Conservation (phyloP, 2,797 vertebrate genomes). For the Acridotheres tristis region DNA sequence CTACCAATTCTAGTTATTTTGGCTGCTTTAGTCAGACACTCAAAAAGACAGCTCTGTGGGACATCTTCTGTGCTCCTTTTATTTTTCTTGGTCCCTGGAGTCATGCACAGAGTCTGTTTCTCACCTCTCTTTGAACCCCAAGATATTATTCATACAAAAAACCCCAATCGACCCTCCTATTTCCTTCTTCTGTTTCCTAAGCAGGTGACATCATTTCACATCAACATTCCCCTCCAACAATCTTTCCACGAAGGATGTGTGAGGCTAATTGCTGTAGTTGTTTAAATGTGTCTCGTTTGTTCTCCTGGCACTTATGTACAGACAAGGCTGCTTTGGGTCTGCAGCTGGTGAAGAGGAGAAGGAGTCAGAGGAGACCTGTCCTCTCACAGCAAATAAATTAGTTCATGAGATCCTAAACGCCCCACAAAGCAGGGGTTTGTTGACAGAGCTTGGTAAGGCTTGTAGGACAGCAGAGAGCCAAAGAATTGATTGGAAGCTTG, state of each 20-base stretch:
- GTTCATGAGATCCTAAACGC: background rate
- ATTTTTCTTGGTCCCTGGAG: background rate
- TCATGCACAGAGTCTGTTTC: background rate
- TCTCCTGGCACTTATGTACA: background rate
- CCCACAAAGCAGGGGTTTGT: accelerated
- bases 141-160: background rate
- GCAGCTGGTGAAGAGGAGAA: background rate
- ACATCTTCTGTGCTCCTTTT: background rate
- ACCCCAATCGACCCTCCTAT: background rate
- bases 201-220: background rate
- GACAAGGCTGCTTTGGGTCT: background rate
- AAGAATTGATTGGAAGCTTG: background rate
- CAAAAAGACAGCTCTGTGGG: background rate
- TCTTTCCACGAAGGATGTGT: background rate
- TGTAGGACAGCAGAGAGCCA: background rate
- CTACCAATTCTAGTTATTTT: background rate
- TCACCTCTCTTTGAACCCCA: background rate
- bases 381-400: background rate
- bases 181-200: background rate
- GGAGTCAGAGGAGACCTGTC: background rate
- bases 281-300: background rate
- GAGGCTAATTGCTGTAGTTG: background rate
- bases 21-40: background rate
- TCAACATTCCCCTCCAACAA: background rate
- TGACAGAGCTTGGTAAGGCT: background rate